Base-by-base conservation (phyloP, 1,140 invertebrate genomes). In the Magallana angulata region DNA sequence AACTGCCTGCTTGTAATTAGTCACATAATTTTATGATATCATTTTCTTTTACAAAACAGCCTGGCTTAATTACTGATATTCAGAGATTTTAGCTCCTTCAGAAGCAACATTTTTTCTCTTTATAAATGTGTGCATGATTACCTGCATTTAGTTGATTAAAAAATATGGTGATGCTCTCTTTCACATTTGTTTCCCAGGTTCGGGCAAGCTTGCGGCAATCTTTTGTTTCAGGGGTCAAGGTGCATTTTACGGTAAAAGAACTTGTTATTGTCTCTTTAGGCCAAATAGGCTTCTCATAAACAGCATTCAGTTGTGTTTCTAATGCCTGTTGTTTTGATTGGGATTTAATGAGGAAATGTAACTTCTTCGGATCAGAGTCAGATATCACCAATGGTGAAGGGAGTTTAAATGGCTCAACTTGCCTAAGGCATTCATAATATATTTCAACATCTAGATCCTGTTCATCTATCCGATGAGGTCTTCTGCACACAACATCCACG, bases 391-490 rank as follows among this genome's bases (percentile, higher is more conserved):
- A n/a, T 68, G 76, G 16, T 3, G 59, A 7, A 57, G 87, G 60
- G 18, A 56, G 30, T 18, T 82, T 85, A 36, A 88, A 85, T 57
- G 84, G 71, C 0, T 85, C 76, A 7, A 85, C 83, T 30, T 71
- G 68, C 12, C 91, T 90, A 11, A 91, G 68, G 58, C 90, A 90
- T 68, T 88, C 87, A 84, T 89, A 76, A 62, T 91, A 91, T 6
- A 87, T 85, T 57, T 88, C 76, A 11, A 90, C 90, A 12, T 83
- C 30, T 14, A 91, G 85, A 14, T 36, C 6, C 1, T 48, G 48
- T 11, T 82, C 88, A 84, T 90, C 89, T 12, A 91, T 24, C 71
- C 62, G 88, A 62, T 91, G 91, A 11, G 18, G 3, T 36, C 86
- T 88, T 8, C 18, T 58, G 12, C 48, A 36, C 30, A 84, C 30